Percentiles rank a stretch among this genome's conserved stretches.
Evolutionary conservation across 2,113 vertebrate species (phyloP).

Genomic region (Tupaia tana): DNA sequence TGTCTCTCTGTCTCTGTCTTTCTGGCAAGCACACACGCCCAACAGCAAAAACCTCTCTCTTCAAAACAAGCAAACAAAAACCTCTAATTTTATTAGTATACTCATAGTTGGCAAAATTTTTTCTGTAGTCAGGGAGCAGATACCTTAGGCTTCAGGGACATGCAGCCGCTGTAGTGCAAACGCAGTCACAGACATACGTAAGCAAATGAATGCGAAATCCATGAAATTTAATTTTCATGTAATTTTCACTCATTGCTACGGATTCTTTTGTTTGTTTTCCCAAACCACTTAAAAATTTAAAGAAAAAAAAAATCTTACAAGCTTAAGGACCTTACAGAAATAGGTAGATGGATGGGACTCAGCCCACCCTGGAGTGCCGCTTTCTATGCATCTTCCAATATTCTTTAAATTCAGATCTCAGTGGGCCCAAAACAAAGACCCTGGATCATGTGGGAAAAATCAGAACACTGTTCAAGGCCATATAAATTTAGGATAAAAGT

Average conservation of each 20-base stretch:
- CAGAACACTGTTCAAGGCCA: background rate
- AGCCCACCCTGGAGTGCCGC: background rate
- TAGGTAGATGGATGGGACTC: background rate
- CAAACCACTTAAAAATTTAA: background rate
- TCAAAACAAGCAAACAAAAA: too few species aligned
- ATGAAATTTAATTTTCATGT: background rate
- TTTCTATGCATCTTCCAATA: background rate
- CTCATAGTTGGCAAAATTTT: background rate
- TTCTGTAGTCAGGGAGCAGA: background rate
- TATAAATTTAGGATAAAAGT: background rate
- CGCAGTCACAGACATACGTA: background rate
- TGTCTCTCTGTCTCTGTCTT: too few species aligned
- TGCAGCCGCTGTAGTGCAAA: background rate
- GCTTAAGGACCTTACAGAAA: background rate
- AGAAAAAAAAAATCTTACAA: background rate
- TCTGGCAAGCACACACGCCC: too few species aligned
- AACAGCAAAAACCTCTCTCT: too few species aligned
- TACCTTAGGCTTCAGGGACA: background rate
- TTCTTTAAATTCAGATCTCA: background rate
- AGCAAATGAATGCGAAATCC: background rate
- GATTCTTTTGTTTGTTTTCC: background rate
- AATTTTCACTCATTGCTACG: slow-evolving; percentile 34
- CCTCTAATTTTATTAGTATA: background rate
- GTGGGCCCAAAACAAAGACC: background rate
- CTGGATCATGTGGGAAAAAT: background rate